A percentile compares a stretch with the other conserved stretches of the same genome.
These are phyloP conservation scores for Philopotamus ludificatus DNA, from an alignment of 1,140 invertebrate genomes.

Conservation along the genomic window DNA sequence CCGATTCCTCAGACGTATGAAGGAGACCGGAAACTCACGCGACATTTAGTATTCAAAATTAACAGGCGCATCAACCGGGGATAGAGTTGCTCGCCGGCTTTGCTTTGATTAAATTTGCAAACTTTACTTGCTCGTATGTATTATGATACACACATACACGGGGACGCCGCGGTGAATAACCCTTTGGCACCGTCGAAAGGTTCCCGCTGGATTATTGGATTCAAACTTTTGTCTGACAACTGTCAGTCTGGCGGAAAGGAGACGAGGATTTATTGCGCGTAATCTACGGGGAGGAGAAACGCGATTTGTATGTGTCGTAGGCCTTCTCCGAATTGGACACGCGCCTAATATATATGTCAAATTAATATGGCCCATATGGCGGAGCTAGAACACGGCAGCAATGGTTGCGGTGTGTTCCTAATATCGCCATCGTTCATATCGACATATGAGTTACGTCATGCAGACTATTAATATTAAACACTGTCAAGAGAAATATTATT, in stretches of 20 bases:
- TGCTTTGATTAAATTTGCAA: slow-evolving; percentile 25
- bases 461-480: no score
- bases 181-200: background rate
- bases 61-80: slow-evolving; percentile 1
- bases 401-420: no score
- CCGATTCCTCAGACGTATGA: background rate
- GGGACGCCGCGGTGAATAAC: background rate
- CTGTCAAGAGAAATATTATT: no score
- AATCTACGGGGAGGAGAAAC: background rate
- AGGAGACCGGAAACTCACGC: slow-evolving; percentile 3
- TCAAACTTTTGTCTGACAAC: slow-evolving; percentile 10
- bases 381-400: no score
- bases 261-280: slow-evolving; percentile 14
- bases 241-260: background rate
- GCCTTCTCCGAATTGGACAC: background rate
- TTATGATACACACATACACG: background rate
- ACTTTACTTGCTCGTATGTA: slow-evolving; percentile 1
- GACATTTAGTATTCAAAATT: slow-evolving; percentile 18
- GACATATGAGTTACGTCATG: no score
- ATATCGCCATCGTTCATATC: no score
- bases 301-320: background rate
- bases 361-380: background rate
- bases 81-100: slow-evolving; percentile 8
- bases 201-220: slow-evolving; percentile 1
- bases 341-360: background rate